Evolutionary conservation across 2,888 invertebrate genomes (phyloP), one percentile per base, ranked within the genome.

Genomic region (Cabera pusaria): DNA sequence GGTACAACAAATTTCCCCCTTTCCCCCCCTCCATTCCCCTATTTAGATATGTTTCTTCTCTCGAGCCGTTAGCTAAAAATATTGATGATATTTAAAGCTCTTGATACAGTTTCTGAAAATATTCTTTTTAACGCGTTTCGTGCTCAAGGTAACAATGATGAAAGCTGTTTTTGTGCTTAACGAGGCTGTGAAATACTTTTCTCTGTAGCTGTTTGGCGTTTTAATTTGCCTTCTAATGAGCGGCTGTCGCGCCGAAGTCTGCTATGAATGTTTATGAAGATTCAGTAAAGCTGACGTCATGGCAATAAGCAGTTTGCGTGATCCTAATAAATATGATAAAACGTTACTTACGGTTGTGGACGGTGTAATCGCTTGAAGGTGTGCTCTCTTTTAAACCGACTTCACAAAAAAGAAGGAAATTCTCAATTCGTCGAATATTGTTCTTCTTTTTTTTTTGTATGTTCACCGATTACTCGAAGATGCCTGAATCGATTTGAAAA

Each of bases 181-280:
- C 22, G 19, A 35, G 8, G 27, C 24, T 23, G 31, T 34, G 22
- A 28, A 35, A 28, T 22, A 8, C 25, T 32, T 37, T 29, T 19
- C 33, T 21, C 18, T 42, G 45, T 29, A 44, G 35, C 39, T 32
- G 34, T 49, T n/a, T 52, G 51, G 45, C 40, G 44, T 57, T 55
- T 55, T 57, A 58, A 61, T 59, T 62, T 45, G 45, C 45, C 42
- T 29, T 35, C 51, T 66, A 64, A 64, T 59, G 58, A 58, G 57
- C 46, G 41, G 41, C 7, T n/a, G 20, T 33, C 23, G 19, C 33
- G 50, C 36, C 46, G 25, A 25, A 44, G 43, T 48, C 43, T 49
- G 14, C 52, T 49, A 44, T 48, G 36, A 52, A 46, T 55, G 52
- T 52, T 52, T 52, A 44, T 46, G 38, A 52, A 45, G 14, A 46